phyloP scores from a whole-genome alignment of 2,113 vertebrate genomes.

The Esox niger region DNA sequence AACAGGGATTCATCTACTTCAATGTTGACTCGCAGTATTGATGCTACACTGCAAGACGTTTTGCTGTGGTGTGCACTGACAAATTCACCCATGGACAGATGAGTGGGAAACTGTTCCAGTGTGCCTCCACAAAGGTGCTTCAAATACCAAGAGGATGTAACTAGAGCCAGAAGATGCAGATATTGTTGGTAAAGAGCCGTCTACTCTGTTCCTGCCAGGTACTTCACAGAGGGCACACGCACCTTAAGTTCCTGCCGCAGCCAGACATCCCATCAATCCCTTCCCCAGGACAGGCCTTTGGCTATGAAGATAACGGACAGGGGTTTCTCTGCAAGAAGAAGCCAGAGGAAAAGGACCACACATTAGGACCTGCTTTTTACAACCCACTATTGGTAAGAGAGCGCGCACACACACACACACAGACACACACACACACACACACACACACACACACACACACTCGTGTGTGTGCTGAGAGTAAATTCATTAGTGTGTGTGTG shows the following conservation, averaged over 20 bases:
- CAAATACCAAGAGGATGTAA: too few relatives aligned
- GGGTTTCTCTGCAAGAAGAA: slow-evolving; percentile 63
- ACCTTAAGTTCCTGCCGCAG: slow-evolving; percentile 42
- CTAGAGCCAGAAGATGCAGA: too few relatives aligned
- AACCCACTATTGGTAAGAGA: slow-evolving; percentile 64
- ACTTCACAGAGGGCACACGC: slow-evolving; percentile 53
- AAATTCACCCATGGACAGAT: too few relatives aligned
- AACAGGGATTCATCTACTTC: neutral
- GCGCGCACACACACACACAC: neutral
- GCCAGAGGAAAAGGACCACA: slow-evolving; percentile 65
- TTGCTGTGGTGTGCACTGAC: too few relatives aligned
- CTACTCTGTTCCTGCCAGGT: slow-evolving; percentile 18
- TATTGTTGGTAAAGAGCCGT: neutral
- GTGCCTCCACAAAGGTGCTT: too few relatives aligned
- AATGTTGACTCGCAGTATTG: too few relatives aligned
- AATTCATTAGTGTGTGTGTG: slow-evolving; percentile 40
- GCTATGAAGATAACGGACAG: slow-evolving; percentile 71
- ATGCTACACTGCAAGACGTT: too few relatives aligned
- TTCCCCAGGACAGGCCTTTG: slow-evolving; percentile 68
- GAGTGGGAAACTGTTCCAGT: too few relatives aligned
- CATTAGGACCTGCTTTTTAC: slow-evolving; percentile 77
- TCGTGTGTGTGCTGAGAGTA: neutral
- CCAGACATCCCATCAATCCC: slow-evolving; percentile 75
- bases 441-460: slow-evolving; percentile 17
- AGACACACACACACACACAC: neutral